phyloP scores from a whole-genome alignment of 1,140 invertebrate species.

The Pseudobourletiella spinata region DNA sequence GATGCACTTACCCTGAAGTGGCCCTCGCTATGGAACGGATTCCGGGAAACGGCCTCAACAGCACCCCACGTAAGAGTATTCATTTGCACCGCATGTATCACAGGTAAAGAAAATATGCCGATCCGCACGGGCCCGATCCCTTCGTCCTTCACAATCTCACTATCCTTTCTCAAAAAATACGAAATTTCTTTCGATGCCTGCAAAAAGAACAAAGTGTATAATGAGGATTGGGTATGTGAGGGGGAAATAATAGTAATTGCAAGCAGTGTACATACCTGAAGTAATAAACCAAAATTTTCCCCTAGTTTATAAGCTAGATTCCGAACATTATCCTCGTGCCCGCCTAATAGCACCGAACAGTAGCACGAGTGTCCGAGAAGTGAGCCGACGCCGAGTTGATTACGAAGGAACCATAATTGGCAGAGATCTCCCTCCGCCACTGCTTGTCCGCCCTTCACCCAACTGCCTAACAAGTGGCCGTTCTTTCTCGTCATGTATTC shows the following conservation, averaged over 20 bases:
- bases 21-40: too few relatives aligned
- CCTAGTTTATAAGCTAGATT: neutral
- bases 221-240: neutral
- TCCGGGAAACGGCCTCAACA: too few relatives aligned
- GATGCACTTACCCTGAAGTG: too few relatives aligned
- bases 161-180: neutral
- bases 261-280: neutral
- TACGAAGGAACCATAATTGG: neutral
- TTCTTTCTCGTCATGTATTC: too few relatives aligned
- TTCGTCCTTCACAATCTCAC: neutral
- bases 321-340: neutral
- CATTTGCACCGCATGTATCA: neutral
- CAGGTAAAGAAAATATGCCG: neutral
- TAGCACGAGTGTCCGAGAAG: neutral
- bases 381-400: neutral
- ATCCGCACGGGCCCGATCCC: neutral
- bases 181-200: neutral
- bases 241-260: neutral
- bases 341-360: neutral
- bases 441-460: neutral
- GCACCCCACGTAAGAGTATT: neutral
- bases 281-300: neutral
- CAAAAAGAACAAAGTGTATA: neutral
- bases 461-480: too few relatives aligned
- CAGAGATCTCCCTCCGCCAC: too few relatives aligned